Evolutionary conservation across 2,797 vertebrate genomes (phyloP).

Genomic region (Argya squamiceps): DNA sequence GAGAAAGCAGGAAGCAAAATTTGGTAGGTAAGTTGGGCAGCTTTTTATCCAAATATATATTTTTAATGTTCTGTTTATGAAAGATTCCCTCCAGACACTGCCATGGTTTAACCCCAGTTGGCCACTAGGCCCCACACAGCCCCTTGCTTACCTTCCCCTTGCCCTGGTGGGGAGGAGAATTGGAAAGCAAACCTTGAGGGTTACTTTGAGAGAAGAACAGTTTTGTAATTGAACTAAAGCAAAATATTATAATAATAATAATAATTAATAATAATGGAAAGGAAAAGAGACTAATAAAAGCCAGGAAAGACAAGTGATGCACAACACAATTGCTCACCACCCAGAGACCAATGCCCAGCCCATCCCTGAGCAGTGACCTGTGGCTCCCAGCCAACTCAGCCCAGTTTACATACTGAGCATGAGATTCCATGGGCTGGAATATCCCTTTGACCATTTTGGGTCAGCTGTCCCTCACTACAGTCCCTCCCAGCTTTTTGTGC

Average conservation of each 20-base stretch:
- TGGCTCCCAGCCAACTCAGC: neutral
- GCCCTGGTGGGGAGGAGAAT: neutral
- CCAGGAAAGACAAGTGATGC: neutral
- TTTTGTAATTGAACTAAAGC: neutral
- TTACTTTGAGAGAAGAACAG: neutral
- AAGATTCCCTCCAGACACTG: neutral
- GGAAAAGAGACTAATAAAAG: neutral
- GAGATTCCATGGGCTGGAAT: neutral
- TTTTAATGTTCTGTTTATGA: neutral
- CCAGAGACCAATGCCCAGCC: no score
- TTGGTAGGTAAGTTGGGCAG: neutral
- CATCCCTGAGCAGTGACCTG: neutral
- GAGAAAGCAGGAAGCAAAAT: neutral
- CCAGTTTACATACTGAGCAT: neutral
- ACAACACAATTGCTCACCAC: neutral
- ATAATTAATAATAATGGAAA: neutral
- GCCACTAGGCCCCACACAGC: neutral
- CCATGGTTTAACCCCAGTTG: neutral
- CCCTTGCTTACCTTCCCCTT: rapidly evolving
- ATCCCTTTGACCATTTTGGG: neutral
- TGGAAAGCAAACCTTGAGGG: neutral
- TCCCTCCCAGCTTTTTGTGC: neutral
- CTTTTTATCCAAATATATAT: neutral
- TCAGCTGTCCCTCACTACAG: neutral
- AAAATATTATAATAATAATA: neutral